phyloP scores from a whole-genome alignment of 2,113 vertebrate genomes.

The Nettapus auritus region DNA sequence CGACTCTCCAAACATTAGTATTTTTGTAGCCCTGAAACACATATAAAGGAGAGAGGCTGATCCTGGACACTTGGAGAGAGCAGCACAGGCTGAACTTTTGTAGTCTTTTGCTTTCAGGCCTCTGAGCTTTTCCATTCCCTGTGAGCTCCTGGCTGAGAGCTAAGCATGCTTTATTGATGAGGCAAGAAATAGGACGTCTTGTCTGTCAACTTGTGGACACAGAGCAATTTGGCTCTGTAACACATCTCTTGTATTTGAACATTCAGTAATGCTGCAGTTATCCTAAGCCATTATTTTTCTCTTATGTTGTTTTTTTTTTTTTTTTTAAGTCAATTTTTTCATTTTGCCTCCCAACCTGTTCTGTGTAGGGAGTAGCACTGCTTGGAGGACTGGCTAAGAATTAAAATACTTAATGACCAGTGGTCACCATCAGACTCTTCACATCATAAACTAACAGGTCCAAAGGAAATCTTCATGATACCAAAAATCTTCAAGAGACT shows the following conservation, averaged over 20 bases:
- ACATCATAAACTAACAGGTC: background rate
- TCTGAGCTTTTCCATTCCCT: background rate
- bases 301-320: background rate
- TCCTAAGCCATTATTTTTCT: background rate
- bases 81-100: fast-evolving
- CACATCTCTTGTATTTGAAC: background rate
- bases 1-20: background rate
- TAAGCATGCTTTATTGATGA: background rate
- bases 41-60: background rate
- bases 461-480: background rate
- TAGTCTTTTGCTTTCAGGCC: background rate
- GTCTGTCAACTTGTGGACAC: background rate
- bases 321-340: background rate
- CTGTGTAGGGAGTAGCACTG: background rate
- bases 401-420: background rate
- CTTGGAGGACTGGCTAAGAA: background rate
- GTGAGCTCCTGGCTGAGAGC: background rate
- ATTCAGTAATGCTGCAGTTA: background rate
- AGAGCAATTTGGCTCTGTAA: background rate
- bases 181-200: background rate
- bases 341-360: background rate
- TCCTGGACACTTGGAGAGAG: background rate
- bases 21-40: background rate
- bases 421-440: background rate
- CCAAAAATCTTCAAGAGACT: background rate